phyloP scores from a whole-genome alignment of 2,888 invertebrate genomes.

The Macrosiphum euphorbiae region DNA sequence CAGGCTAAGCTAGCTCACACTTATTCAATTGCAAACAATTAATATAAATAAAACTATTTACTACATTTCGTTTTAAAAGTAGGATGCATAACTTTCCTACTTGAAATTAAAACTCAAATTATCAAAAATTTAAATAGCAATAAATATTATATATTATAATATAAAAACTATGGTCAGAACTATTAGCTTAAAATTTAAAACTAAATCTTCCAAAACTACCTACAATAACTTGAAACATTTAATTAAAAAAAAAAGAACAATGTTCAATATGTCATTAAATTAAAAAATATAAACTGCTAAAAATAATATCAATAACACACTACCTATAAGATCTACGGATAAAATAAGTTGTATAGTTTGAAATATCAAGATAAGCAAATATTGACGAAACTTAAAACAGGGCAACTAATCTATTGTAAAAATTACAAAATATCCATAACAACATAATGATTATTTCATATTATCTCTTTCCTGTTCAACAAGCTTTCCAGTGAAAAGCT shows the following conservation, averaged over 20 bases:
- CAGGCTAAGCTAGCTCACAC: not conserved
- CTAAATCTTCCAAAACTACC: not conserved
- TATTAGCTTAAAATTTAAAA: not conserved
- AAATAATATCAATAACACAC: not conserved
- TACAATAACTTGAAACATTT: not conserved
- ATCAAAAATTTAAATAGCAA: not conserved
- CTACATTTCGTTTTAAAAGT: not conserved
- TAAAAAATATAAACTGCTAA: not conserved
- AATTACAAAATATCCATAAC: not conserved
- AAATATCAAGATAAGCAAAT: not conserved
- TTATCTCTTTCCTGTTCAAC: not conserved
- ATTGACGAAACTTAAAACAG: not conserved
- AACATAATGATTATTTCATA: not conserved
- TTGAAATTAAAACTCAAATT: not conserved
- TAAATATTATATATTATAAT: not conserved
- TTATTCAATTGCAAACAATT: conserved; percentile 24
- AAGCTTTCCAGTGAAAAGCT: not conserved
- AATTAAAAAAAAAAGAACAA: not conserved
- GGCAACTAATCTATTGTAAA: not conserved
- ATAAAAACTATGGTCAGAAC: not conserved
- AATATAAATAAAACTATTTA: conserved; percentile 8
- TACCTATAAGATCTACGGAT: not conserved
- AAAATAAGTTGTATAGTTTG: not conserved
- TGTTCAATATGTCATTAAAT: not conserved
- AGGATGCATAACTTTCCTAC: not conserved